Base-by-base conservation (phyloP, 2,113 vertebrate genomes). In the Lamprologus callipterus region DNA sequence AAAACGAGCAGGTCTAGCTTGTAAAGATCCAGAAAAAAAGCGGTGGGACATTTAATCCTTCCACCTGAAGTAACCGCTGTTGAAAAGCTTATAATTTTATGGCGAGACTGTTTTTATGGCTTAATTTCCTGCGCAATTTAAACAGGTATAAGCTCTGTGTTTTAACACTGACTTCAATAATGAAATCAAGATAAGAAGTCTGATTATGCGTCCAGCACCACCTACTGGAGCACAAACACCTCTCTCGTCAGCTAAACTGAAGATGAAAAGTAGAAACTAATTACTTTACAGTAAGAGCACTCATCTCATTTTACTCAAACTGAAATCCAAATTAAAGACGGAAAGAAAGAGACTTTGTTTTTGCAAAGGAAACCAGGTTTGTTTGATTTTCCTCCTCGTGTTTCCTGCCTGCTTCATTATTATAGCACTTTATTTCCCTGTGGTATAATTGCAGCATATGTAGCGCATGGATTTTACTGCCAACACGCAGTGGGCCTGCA, bases 401-500 rank as follows among this genome's bases (percentile, higher is more conserved):
- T 91, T 93, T 92, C 88, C 88, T 88, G 82, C 78, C 91, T 86
- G 83, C 85, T 89, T 94, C 92, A 94, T 95, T 94, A 95, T 91
- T 93, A 87, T 88, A 88, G 93, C 93, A 80, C 90, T 92, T 93
- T 95, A 93, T 95, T 95, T 95, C 95, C 93, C 94, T 79, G 86
- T 86, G 94, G 94, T 91, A 92, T 95, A 93, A 94, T 95, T 94
- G 93, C 87, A 91, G 93, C 93, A 92, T 93, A 94, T 93, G 93
- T 92, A 88, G 94, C 47, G 9, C 93, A 93, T 93, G 91, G 90
- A 89, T 94, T 95, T 95, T 94, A 95, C 94, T 93, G 92, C 94
- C 94, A 91, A 75, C 89, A 81, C 83, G 21, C 92, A 92, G 92
- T 78, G 83, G 94, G 94, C 87, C 90, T 92, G 93, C 94, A 96